Evolutionary conservation across 2,797 vertebrate genomes (phyloP).

Genomic region (Triplophysa bombifrons): DNA sequence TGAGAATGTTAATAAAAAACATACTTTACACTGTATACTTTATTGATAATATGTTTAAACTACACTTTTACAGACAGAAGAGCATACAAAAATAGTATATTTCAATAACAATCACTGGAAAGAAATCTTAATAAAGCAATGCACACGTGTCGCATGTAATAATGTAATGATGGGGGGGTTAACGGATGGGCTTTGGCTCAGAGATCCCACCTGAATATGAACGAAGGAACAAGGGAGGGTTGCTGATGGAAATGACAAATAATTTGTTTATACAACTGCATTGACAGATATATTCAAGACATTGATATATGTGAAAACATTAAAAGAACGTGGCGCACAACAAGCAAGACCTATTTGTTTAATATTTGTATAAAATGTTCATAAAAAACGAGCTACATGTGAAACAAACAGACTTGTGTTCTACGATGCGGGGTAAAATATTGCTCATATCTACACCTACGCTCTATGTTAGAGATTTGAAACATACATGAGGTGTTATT

Average conservation of each 20-base stretch:
- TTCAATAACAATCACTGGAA: constrained; percentile 29
- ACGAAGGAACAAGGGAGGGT: background rate
- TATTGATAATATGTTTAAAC: constrained; percentile 46
- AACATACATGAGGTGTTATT: constrained; percentile 78
- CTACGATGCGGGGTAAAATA: constrained; percentile 61
- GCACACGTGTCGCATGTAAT: constrained; percentile 12
- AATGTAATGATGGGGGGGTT: background rate
- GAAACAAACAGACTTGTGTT: constrained; percentile 47
- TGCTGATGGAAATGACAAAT: background rate
- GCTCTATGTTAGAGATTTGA: constrained; percentile 66
- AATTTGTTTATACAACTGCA: constrained; percentile 11
- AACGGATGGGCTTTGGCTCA: background rate
- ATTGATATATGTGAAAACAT: constrained; percentile 3
- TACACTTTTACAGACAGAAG: constrained; percentile 37
- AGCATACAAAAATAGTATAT: constrained; percentile 34
- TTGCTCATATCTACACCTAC: constrained; percentile 66
- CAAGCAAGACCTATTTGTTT: constrained; percentile 63
- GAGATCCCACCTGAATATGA: background rate
- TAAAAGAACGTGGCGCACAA: constrained; percentile 65
- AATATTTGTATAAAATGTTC: constrained; percentile 61
- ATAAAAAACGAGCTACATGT: constrained; percentile 54
- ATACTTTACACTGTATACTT: constrained; percentile 27
- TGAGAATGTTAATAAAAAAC: background rate
- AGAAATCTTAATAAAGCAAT: constrained; percentile 17
- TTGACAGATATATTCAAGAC: background rate